These are phyloP conservation scores for Armadillidium nasatum DNA, from an alignment of 1,140 invertebrate genomes.

Conservation along the genomic window DNA sequence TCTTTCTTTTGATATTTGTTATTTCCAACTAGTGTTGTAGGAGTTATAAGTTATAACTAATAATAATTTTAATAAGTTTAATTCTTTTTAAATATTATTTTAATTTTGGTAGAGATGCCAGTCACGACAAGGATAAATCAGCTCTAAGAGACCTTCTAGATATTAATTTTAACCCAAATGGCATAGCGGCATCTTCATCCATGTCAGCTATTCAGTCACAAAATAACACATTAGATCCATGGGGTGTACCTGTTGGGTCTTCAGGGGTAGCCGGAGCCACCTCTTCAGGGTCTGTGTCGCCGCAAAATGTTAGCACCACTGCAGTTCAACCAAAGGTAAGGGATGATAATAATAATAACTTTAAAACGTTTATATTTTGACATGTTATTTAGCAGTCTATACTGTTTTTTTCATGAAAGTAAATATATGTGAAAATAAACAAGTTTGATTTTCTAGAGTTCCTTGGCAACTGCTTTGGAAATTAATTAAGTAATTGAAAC, in stretches of 20 bases:
- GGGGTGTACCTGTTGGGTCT: conserved; percentile 58
- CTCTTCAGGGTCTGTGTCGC: conserved; percentile 48
- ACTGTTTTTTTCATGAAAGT: no score
- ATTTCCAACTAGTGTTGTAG: not conserved
- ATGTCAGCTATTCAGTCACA: conserved; percentile 49
- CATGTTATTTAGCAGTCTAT: no score
- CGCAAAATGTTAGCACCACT: conserved; percentile 33
- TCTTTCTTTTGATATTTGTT: not conserved
- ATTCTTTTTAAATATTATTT: not conserved
- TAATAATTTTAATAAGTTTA: not conserved
- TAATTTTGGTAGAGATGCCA: not conserved
- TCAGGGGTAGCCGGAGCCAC: conserved; percentile 40
- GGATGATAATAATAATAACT: no score
- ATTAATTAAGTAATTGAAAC: no score
- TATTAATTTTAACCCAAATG: conserved; percentile 39
- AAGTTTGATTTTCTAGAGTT: no score
- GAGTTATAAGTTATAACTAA: not conserved
- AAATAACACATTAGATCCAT: conserved; percentile 59
- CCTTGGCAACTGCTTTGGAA: no score
- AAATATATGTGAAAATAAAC: no score
- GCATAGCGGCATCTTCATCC: conserved; percentile 36
- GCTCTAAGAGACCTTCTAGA: conserved; percentile 45
- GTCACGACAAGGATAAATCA: conserved; percentile 32
- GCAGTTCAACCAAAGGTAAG: conserved; percentile 29
- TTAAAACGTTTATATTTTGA: no score